These are phyloP conservation scores for Heterocephalus glaber DNA, from an alignment of 2,113 vertebrate genomes.

Conservation along the genomic window DNA sequence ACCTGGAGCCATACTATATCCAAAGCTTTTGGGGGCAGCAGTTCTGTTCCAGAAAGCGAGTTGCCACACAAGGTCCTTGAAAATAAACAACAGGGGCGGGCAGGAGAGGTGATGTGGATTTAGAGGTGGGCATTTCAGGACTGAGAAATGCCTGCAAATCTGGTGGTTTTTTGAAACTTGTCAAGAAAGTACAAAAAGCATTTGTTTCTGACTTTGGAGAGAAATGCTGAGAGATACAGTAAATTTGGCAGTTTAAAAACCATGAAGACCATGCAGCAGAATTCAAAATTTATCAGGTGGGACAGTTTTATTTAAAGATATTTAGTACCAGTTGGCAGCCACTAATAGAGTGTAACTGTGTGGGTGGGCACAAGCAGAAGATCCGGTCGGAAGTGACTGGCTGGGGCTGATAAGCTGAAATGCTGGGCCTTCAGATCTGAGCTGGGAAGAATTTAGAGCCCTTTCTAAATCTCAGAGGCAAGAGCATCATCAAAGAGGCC, in stretches of 20 bases:
- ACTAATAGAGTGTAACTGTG: not conserved
- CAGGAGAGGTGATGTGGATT: not conserved
- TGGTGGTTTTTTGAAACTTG: not conserved
- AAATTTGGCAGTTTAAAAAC: not conserved
- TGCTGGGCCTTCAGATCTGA: not conserved
- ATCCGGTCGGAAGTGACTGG: not conserved
- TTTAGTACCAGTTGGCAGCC: not conserved
- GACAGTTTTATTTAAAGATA: slow-evolving; percentile 23
- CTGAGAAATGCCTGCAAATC: not conserved
- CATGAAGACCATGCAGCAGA: not conserved
- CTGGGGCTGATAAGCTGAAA: not conserved
- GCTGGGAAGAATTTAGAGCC: not conserved
- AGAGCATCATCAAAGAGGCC: not conserved
- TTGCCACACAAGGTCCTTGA: not conserved
- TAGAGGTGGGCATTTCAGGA: not conserved
- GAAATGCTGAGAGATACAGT: not conserved
- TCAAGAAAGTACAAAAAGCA: not conserved
- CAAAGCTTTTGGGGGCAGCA: not conserved
- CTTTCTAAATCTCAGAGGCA: not conserved
- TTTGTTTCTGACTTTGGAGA: slow-evolving; percentile 15
- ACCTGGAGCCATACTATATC: not conserved
- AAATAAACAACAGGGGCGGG: not conserved
- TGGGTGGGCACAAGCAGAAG: not conserved
- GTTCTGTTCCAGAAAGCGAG: not conserved
- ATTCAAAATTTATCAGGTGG: not conserved